phyloP scores from a whole-genome alignment of 2,888 invertebrate genomes.

The Oeneis ivallda region DNA sequence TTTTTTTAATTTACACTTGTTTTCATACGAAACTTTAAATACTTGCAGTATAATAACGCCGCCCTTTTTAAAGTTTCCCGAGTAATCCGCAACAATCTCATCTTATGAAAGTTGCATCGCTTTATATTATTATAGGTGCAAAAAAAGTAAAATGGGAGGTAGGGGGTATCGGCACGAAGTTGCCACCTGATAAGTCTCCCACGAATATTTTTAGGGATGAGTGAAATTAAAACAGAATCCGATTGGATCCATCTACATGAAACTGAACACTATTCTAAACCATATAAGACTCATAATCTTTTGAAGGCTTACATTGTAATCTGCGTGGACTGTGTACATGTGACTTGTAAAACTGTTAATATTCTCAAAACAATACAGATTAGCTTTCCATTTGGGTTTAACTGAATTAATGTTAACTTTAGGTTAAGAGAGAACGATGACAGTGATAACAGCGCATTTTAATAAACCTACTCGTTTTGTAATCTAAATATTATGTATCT shows the following conservation, averaged over 20 bases:
- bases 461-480: too few species aligned
- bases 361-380: slow-evolving; percentile 15
- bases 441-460: too few species aligned
- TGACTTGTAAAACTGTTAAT: slow-evolving; percentile 30
- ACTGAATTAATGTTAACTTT: not conserved
- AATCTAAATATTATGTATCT: too few species aligned
- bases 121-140: slow-evolving; percentile 48
- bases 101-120: slow-evolving; percentile 55
- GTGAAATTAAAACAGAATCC: slow-evolving; percentile 38
- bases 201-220: slow-evolving; percentile 44
- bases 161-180: slow-evolving; percentile 35
- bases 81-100: not conserved
- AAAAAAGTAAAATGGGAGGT: slow-evolving; percentile 53
- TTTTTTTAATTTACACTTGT: too few species aligned
- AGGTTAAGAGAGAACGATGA: too few species aligned
- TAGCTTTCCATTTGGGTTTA: slow-evolving; percentile 22
- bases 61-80: not conserved
- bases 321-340: slow-evolving; percentile 14
- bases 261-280: slow-evolving; percentile 8
- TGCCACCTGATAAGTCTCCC: slow-evolving; percentile 45
- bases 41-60: slow-evolving; percentile 5
- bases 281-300: not conserved
- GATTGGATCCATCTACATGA: slow-evolving; percentile 14
- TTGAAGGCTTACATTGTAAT: slow-evolving; percentile 8
- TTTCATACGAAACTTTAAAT: not conserved